Evolutionary conservation across 2,113 vertebrate genomes (phyloP).

Genomic region (Dipodomys spectabilis): DNA sequence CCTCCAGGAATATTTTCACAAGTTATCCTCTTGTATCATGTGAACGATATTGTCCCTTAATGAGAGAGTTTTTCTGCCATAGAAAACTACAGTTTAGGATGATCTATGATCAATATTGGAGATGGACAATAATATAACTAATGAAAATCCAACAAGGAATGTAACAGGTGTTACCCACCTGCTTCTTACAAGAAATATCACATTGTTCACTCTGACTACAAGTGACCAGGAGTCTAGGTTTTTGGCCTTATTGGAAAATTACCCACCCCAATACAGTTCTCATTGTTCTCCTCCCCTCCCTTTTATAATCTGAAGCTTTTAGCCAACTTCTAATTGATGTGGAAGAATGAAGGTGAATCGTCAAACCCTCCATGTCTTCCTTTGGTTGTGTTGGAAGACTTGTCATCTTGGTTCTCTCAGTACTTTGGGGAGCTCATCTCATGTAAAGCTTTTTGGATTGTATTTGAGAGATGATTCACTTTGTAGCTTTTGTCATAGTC

Average conservation of each 20-base stretch:
- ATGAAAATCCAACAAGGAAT: not conserved
- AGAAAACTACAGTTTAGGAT: conserved; percentile 11
- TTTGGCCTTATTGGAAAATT: conserved; percentile 33
- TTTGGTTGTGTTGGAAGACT: not conserved
- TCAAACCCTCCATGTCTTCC: not conserved
- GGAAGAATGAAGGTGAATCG: not conserved
- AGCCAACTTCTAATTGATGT: conserved; percentile 23
- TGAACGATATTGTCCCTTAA: not conserved
- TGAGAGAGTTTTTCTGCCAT: not conserved
- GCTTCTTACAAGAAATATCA: not conserved
- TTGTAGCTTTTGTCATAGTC: not conserved
- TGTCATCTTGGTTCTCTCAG: not conserved
- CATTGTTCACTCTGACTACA: conserved; percentile 20
- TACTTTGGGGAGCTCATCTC: conserved; percentile 5
- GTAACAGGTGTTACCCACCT: not conserved
- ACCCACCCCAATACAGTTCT: not conserved
- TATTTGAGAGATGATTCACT: not conserved
- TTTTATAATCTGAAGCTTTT: not conserved
- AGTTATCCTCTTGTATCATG: not conserved
- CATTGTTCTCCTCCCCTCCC: not conserved
- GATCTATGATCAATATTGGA: not conserved
- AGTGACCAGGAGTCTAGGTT: conserved; percentile 20
- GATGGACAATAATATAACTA: not conserved
- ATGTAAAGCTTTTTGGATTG: not conserved
- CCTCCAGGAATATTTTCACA: not conserved